These are phyloP conservation scores for Tetragnatha versicolor DNA, from an alignment of 1,140 invertebrate species.

Conservation along the genomic window DNA sequence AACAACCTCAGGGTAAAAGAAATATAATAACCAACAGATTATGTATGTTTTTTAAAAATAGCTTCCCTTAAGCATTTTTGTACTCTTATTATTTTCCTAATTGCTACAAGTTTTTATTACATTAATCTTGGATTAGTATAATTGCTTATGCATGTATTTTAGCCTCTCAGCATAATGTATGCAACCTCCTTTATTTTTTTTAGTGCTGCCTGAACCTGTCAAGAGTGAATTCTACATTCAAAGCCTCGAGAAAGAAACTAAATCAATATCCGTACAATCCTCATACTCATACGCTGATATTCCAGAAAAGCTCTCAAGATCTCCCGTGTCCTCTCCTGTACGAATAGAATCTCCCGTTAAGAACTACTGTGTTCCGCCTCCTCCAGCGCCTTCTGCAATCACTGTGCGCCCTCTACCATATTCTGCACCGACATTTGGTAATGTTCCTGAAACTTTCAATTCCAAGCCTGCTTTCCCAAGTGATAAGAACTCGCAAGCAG, in stretches of 20 bases:
- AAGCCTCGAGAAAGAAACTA: constrained; percentile 22
- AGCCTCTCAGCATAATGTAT: not conserved
- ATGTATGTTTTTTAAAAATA: no score
- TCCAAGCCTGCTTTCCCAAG: constrained; percentile 10
- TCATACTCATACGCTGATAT: constrained; percentile 27
- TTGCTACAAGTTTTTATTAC: no score
- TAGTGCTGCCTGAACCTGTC: constrained; percentile 19
- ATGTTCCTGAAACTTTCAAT: constrained; percentile 33
- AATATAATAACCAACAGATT: no score
- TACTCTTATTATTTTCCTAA: no score
- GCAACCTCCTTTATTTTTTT: not conserved
- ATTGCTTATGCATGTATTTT: no score
- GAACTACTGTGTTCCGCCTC: constrained; percentile 15
- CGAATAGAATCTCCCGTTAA: constrained; percentile 37
- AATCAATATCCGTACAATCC: constrained; percentile 29
- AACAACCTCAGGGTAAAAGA: no score
- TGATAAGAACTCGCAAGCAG: constrained; percentile 20
- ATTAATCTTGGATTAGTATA: no score
- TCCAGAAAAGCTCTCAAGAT: constrained; percentile 42
- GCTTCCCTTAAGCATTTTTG: no score
- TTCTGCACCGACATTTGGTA: constrained; percentile 9
- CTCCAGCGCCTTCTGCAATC: constrained; percentile 1
- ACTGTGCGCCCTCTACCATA: constrained; percentile 3
- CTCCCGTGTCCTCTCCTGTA: constrained; percentile 33
- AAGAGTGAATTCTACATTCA: constrained; percentile 15